These are phyloP conservation scores for Drosophila meridiana DNA, from an alignment of 2,888 invertebrate genomes.

Conservation along the genomic window DNA sequence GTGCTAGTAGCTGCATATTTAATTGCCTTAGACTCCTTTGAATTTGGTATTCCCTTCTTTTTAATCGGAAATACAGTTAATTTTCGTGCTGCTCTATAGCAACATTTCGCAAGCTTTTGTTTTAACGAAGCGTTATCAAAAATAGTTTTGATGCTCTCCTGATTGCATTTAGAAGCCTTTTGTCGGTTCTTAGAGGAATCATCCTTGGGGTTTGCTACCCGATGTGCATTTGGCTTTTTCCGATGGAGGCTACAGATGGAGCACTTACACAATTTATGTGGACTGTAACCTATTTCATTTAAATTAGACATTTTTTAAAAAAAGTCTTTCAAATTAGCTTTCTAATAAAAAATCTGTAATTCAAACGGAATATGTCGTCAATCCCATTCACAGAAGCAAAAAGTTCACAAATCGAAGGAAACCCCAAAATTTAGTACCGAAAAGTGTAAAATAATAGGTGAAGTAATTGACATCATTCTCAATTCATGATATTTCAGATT, in stretches of 20 bases:
- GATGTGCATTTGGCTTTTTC: not conserved
- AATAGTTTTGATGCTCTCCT: not conserved
- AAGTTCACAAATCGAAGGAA: slow-evolving; percentile 15
- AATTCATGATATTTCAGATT: not conserved
- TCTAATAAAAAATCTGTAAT: slow-evolving; percentile 68
- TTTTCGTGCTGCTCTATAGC: not conserved
- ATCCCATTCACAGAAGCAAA: slow-evolving; percentile 13
- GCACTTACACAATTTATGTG: slow-evolving; percentile 3
- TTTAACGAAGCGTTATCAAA: not conserved
- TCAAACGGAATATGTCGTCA: slow-evolving; percentile 53
- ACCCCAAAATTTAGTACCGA: slow-evolving; percentile 35
- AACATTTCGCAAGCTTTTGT: not conserved
- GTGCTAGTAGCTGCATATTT: not conserved
- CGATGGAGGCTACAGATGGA: not conserved
- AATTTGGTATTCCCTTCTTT: not conserved
- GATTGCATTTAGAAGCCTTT: not conserved
- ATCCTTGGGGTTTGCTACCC: not conserved
- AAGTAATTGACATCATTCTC: slow-evolving; percentile 37
- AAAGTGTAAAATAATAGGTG: slow-evolving; percentile 11
- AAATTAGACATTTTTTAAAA: slow-evolving; percentile 68
- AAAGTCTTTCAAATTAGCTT: slow-evolving; percentile 24
- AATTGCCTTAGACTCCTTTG: too few relatives aligned
- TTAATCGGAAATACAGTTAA: not conserved
- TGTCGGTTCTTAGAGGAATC: not conserved
- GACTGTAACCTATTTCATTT: slow-evolving; percentile 38